Conservation (phyloP, 1,140 invertebrate genomes). For the Calephelis nemesis region DNA sequence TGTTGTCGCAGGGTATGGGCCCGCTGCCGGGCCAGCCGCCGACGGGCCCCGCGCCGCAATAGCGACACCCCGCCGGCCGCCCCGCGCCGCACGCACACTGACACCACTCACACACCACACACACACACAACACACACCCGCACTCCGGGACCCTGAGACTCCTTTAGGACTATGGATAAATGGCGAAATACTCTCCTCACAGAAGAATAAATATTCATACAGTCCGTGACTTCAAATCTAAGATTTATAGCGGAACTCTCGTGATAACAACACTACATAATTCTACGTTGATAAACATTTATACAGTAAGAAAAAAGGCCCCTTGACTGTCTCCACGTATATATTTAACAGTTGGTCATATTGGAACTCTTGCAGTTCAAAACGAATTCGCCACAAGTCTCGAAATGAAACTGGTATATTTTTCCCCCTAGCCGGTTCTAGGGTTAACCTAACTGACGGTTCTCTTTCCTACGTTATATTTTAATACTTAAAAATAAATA, state of each 20-base stretch:
- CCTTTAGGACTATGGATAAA: neutral
- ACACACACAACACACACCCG: neutral
- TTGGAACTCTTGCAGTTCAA: neutral
- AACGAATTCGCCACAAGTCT: neutral
- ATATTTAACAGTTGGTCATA: no score
- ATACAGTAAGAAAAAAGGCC: no score
- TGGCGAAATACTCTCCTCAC: no score
- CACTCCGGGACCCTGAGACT: conserved; percentile 10
- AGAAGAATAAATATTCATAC: no score
- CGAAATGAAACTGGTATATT: neutral
- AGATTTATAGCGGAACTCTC: no score
- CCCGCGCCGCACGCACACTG: conserved; percentile 19
- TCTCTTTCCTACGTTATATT: neutral
- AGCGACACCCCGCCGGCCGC: conserved; percentile 49
- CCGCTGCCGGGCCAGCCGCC: conserved; percentile 58
- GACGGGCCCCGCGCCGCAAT: conserved; percentile 57
- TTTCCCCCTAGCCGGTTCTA: conserved; percentile 31
- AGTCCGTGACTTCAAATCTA: no score
- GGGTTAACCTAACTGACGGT: conserved; percentile 15
- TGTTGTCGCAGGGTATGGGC: conserved; percentile 53
- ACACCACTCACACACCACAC: conserved; percentile 14
- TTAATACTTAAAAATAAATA: neutral
- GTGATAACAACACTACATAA: no score
- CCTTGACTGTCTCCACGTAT: no score
- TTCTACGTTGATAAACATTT: no score